phyloP scores from a whole-genome alignment of 2,113 vertebrate genomes.

The Zonotrichia leucophrys region DNA sequence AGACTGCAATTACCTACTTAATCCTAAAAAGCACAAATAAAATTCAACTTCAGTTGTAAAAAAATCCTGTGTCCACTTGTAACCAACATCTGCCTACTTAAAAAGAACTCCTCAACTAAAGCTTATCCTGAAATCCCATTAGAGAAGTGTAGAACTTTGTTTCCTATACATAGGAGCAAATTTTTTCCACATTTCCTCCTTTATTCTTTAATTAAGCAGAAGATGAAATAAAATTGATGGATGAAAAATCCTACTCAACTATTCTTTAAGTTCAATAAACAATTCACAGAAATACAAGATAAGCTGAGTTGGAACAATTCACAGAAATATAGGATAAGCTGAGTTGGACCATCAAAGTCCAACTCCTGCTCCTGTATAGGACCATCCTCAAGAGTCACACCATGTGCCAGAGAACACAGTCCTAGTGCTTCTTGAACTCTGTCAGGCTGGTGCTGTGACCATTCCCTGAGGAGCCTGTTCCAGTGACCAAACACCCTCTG shows the following conservation, averaged over 20 bases:
- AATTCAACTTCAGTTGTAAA: background rate
- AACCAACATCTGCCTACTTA: background rate
- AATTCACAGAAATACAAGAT: background rate
- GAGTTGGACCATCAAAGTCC: background rate
- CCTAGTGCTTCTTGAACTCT: background rate
- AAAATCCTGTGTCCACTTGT: background rate
- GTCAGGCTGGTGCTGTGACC: background rate
- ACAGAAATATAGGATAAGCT: background rate
- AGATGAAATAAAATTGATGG: background rate
- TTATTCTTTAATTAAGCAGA: background rate
- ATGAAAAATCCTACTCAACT: background rate
- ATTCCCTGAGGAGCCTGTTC: background rate
- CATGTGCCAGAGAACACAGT: background rate
- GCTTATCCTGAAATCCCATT: background rate
- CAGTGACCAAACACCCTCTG: background rate
- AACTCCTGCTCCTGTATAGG: fast-evolving
- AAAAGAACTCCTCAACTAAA: background rate
- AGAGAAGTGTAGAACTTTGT: background rate
- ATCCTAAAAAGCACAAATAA: background rate
- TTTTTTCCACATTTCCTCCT: background rate
- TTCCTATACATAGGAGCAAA: background rate
- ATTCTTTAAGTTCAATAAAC: background rate
- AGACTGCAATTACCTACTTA: background rate
- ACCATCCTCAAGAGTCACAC: background rate
- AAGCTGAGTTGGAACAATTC: background rate